Conservation (phyloP, 2,888 invertebrate species). For the Girardia tigrina region DNA sequence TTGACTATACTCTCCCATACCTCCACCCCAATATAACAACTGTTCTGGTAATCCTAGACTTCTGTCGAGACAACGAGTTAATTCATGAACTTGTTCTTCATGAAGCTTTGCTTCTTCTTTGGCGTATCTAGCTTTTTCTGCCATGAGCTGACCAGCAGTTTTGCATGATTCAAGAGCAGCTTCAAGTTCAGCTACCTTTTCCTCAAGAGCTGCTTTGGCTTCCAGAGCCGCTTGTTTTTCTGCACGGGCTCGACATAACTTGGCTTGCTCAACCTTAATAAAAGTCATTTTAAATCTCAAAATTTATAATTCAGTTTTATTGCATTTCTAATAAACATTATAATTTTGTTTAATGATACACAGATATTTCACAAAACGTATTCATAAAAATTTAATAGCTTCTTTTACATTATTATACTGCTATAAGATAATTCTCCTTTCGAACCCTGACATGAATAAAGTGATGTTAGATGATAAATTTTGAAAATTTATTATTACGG, state of each 20-base stretch:
- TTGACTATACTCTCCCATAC: neutral
- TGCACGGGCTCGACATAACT: neutral
- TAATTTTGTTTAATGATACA: too few relatives aligned
- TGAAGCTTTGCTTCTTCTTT: neutral
- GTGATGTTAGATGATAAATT: too few relatives aligned
- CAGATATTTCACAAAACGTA: too few relatives aligned
- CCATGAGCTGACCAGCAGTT: neutral
- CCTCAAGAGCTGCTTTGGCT: neutral
- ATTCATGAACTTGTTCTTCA: neutral
- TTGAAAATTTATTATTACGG: too few relatives aligned
- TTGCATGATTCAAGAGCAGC: neutral
- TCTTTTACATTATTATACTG: too few relatives aligned
- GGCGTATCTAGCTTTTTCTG: neutral
- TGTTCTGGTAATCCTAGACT: neutral
- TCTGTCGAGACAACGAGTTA: neutral
- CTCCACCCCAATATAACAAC: neutral
- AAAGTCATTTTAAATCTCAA: too few relatives aligned
- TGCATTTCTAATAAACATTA: too few relatives aligned
- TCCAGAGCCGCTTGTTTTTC: neutral
- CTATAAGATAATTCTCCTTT: too few relatives aligned
- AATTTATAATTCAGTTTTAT: too few relatives aligned
- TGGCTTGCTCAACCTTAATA: neutral
- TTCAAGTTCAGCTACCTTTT: neutral
- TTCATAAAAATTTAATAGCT: too few relatives aligned
- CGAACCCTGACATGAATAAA: too few relatives aligned